Conservation (phyloP, 2,888 invertebrate species). For the Hypomecis atomaria region DNA sequence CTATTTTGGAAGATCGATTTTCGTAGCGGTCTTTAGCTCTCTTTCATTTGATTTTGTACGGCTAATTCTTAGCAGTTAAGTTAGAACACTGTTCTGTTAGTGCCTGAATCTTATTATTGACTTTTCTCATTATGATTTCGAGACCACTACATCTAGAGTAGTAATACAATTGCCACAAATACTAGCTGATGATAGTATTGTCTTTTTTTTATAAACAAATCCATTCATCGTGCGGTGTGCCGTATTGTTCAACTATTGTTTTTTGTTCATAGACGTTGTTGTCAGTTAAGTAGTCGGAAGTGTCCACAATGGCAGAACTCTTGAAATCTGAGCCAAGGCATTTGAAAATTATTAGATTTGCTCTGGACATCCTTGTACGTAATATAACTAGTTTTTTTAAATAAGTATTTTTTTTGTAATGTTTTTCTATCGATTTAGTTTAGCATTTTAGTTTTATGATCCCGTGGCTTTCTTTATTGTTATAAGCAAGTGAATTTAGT, state of each 20-base stretch:
- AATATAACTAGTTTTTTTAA: too few relatives aligned
- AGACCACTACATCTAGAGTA: background rate
- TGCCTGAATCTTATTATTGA: background rate
- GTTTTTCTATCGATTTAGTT: too few relatives aligned
- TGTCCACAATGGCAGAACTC: constrained; percentile 46
- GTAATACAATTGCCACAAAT: background rate
- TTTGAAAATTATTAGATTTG: constrained; percentile 55
- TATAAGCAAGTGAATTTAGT: too few relatives aligned
- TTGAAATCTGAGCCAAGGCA: constrained; percentile 44
- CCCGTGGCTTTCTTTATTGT: too few relatives aligned
- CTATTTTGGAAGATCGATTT: too few relatives aligned
- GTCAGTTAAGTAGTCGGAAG: constrained; percentile 26
- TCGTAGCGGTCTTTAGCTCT: too few relatives aligned
- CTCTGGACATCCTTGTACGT: constrained; percentile 54
- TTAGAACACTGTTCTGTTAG: too few relatives aligned
- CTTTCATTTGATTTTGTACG: too few relatives aligned
- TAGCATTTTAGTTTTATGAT: too few relatives aligned
- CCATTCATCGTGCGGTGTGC: constrained; percentile 10
- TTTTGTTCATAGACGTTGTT: background rate
- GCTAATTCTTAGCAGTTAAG: too few relatives aligned
- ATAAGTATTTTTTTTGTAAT: too few relatives aligned
- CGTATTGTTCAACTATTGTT: background rate
- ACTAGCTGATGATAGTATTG: background rate
- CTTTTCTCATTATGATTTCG: background rate
- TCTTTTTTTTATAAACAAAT: constrained; percentile 13